Evolutionary conservation across 2,113 vertebrate genomes (phyloP).

Genomic region (Notiomystis cincta): DNA sequence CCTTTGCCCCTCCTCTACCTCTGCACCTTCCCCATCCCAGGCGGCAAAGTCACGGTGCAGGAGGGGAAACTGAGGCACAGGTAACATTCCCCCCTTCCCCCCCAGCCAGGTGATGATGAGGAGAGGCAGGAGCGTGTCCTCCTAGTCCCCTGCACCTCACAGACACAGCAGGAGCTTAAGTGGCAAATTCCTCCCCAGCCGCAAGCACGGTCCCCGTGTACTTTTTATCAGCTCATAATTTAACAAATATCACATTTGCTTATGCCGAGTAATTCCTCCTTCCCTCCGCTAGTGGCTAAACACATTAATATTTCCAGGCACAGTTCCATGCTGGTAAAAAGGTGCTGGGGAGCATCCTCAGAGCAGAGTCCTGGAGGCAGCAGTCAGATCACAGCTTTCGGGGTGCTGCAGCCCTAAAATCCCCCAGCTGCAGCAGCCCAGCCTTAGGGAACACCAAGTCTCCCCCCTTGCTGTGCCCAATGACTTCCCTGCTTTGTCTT

Average conservation of each 20-base stretch:
- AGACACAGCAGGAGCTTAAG: not conserved
- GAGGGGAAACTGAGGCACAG: slow-evolving; percentile 42
- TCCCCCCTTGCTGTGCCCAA: not conserved
- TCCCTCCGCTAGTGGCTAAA: slow-evolving; percentile 34
- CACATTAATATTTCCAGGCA: slow-evolving; percentile 31
- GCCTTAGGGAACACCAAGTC: not conserved
- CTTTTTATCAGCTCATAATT: slow-evolving; percentile 52
- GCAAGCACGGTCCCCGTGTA: not conserved
- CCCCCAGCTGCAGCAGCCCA: not conserved
- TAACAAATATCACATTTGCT: slow-evolving; percentile 32
- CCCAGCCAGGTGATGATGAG: not conserved
- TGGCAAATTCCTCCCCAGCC: not conserved
- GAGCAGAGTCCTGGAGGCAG: not conserved
- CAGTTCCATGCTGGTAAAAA: slow-evolving; percentile 1
- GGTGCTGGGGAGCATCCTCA: not conserved
- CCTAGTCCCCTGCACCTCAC: not conserved
- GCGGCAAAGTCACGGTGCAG: too few relatives aligned
- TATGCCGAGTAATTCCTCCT: slow-evolving; percentile 32
- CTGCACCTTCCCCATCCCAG: too few relatives aligned
- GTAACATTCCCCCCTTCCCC: accelerated
- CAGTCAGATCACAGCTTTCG: not conserved
- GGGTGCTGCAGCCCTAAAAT: not conserved
- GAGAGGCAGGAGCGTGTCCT: not conserved
- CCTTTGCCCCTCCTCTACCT: too few relatives aligned
- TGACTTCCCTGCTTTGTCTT: not conserved